A percentile compares a stretch with the other conserved stretches of the same genome.
Conservation (phyloP, 2,113 vertebrate species). For the Rhea pennata region DNA sequence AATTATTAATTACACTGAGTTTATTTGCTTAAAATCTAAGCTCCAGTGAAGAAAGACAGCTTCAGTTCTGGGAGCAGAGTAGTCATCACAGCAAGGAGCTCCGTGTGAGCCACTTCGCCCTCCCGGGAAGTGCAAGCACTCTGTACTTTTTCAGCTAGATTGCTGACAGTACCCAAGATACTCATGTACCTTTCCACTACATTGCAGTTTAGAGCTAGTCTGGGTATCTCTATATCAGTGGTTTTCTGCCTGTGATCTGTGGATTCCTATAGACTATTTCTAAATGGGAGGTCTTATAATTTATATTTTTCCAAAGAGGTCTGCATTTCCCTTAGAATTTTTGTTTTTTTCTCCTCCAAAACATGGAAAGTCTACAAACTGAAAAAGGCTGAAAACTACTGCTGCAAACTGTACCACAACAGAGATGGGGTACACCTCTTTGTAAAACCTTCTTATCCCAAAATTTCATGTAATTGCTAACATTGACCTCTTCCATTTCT, state of each 20-base stretch:
- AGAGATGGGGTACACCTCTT: neutral
- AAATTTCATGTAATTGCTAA: neutral
- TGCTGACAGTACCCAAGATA: neutral
- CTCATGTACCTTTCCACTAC: neutral
- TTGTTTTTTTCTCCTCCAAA: neutral
- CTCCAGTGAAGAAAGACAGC: neutral
- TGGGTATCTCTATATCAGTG: conserved; percentile 41
- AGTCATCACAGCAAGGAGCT: neutral
- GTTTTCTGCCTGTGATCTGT: conserved; percentile 7
- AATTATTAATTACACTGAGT: neutral
- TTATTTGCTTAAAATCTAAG: neutral
- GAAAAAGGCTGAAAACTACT: neutral
- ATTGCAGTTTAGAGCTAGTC: neutral
- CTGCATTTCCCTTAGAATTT: neutral
- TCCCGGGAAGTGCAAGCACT: neutral
- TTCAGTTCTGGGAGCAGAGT: neutral
- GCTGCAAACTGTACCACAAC: neutral
- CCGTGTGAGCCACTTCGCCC: accelerated
- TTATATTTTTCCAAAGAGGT: neutral
- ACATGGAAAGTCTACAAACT: neutral
- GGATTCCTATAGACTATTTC: neutral
- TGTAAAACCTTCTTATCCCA: neutral
- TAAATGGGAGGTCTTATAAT: conserved; percentile 27
- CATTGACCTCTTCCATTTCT: neutral
- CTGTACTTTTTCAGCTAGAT: neutral